Evolutionary conservation across 2,888 invertebrate species (phyloP), one percentile per base, ranked within the genome.

Genomic region (Ethmia dodecea): DNA sequence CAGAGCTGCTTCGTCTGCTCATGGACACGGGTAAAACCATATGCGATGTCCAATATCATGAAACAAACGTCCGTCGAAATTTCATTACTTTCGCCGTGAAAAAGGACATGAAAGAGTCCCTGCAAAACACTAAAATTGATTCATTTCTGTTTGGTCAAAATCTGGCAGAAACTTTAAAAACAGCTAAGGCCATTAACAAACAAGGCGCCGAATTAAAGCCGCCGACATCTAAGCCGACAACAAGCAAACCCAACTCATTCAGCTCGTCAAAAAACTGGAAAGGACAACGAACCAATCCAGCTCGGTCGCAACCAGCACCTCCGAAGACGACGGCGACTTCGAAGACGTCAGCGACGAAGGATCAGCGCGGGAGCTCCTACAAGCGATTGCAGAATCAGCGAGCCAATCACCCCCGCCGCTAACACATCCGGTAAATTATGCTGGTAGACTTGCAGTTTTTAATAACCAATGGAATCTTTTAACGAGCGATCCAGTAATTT

Each of bases 381-480:
- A 26, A 11, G 11, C 26, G 5, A 13, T 27, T 27, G 33, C 27
- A 15, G 33, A 13, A 9, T 18, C 16, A 13, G 27, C 27, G 12
- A 13, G 12, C 13, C 13, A n/a, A 3, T 16, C 26, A 8, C 24
- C 8, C 16, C 35, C 25, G 16, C 35, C 35, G 35, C 25, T 12
- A 22, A 13, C 24, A 20, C 11, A 13, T 24, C 16, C 31, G 40
- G 43, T 43, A 37, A 33, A 16, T 11, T 37, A 33, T 10, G 38
- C 40, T 3, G 41, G 41, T 18, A 28, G 36, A 15, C 12, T 44
- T 11, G 20, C 31, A 8, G 8, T 15, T 3, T 44, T 34, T 28
- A 20, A 25, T 13, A 12, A 30, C 5, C 38, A 34, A 16, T 40
- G 40, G 24, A 8, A 5, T 3, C 24, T 24, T n/a, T 8, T 24